Base-by-base conservation (phyloP, 2,113 vertebrate genomes). In the Geococcyx californianus region DNA sequence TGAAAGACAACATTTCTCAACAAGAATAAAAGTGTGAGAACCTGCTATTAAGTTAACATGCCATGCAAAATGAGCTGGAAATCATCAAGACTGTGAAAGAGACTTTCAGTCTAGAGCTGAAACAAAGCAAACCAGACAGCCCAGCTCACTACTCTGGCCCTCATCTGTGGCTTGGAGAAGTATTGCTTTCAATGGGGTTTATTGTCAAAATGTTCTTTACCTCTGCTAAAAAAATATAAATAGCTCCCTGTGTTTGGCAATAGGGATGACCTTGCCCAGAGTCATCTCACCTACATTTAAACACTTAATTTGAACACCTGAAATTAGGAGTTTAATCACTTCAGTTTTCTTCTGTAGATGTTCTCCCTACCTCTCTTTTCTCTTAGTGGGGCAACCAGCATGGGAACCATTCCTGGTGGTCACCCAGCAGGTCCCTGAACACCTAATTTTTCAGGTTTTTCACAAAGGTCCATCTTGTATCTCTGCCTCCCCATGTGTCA, bases 101-200 rank as follows among this genome's bases (percentile, higher is more conserved):
- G 23, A 9, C 29, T 75, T 45, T 72, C 42, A 59, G 34, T 24
- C 21, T 47, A 33, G 34, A 64, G 34, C 33, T 23, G 52, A 29
- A 29, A 87, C 85, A 19, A 44, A 79, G 29, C 34, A 51, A 72
- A 38, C 56, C n/a, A 67, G 42, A 55, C 9, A 83, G 55, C 16
- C 12, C 20, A 70, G 28, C 13, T 54, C 56, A 63, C 25, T 23
- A 4, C 25, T 66, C 51, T 76, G 67, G 19, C 49, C 67, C 44
- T 34, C 40, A 38, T 34, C 15, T 74, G 36, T 1, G 2, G 31
- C 29, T 62, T 0, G 1, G 52, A 16, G 45, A 55, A 55, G 2
- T 47, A 3, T 49, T 89, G 13, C 21, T 84, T 66, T 34, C 26
- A 23, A 1, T 29, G 25, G 66, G 26, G 8, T 55, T 84, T 87